A percentile compares a stretch with the other conserved stretches of the same genome.
These are phyloP conservation scores for Spisula solida DNA, from an alignment of 2,888 invertebrate species.

Conservation along the genomic window DNA sequence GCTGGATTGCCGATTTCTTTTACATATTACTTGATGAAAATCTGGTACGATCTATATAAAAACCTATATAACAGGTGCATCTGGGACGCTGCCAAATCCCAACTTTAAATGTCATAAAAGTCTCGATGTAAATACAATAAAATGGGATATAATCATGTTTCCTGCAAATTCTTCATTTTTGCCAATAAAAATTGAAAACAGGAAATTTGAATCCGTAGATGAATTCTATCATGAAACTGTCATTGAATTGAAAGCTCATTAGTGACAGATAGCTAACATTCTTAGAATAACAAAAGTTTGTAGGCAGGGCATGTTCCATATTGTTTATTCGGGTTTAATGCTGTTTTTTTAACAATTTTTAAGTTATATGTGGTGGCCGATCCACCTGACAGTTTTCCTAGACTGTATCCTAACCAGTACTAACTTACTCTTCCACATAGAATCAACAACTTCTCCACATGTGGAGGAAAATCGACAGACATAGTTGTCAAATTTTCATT, in stretches of 20 bases:
- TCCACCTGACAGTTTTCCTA: no score
- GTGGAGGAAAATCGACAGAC: no score
- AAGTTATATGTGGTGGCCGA: no score
- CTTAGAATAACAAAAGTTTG: background rate
- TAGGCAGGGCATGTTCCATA: background rate
- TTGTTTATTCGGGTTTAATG: no score
- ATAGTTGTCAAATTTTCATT: no score
- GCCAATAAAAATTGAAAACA: conserved; percentile 22
- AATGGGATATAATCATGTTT: conserved; percentile 22
- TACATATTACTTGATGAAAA: conserved; percentile 25
- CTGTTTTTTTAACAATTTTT: no score
- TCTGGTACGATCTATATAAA: conserved; percentile 11
- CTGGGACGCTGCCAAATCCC: conserved; percentile 16
- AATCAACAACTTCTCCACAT: no score
- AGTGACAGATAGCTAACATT: background rate
- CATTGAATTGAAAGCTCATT: background rate
- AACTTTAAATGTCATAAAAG: conserved; percentile 27
- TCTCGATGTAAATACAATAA: conserved; percentile 10
- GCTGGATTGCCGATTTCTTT: background rate
- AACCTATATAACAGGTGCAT: conserved; percentile 1
- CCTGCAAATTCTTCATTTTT: background rate
- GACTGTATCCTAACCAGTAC: no score
- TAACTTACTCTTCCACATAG: no score
- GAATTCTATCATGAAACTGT: background rate
- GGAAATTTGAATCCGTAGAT: conserved; percentile 15